These are phyloP conservation scores for Hydrocynus forskahlii DNA, from an alignment of 2,797 vertebrate species.

Conservation along the genomic window DNA sequence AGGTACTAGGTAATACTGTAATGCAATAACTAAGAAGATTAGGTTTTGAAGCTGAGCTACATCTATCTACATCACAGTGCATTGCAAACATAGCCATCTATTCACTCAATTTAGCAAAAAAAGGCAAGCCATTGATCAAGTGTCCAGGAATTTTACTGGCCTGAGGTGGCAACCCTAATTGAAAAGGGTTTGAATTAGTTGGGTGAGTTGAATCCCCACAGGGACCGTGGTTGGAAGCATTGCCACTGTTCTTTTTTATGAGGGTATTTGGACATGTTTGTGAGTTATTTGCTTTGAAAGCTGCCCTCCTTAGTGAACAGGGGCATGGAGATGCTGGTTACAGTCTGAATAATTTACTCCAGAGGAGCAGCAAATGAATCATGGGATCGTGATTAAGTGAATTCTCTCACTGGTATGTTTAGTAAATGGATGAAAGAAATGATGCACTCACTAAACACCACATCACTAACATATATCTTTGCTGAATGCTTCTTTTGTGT, in stretches of 20 bases:
- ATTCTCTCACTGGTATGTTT: constrained; percentile 17
- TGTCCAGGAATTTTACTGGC: too few relatives aligned
- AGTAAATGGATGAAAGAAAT: constrained; percentile 4
- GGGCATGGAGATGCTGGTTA: not conserved
- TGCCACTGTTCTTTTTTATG: not conserved
- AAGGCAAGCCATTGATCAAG: too few relatives aligned
- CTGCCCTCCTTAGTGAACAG: not conserved
- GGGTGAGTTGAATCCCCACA: too few relatives aligned
- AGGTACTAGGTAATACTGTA: too few relatives aligned
- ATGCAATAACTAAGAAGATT: too few relatives aligned
- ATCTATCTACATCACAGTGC: too few relatives aligned
- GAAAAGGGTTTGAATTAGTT: too few relatives aligned
- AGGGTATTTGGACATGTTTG: not conserved
- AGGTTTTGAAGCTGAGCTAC: too few relatives aligned
- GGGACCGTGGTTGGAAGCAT: not conserved
- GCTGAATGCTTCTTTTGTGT: not conserved
- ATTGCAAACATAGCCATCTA: too few relatives aligned
- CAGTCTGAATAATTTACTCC: constrained; percentile 41
- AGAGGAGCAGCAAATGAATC: constrained; percentile 15
- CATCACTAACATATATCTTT: not conserved
- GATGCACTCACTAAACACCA: not conserved
- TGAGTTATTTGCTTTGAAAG: constrained; percentile 38
- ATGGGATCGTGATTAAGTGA: constrained; percentile 3
- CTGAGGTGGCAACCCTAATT: too few relatives aligned
- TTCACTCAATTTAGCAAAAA: too few relatives aligned